Percentiles rank a stretch among this genome's conserved stretches.
Conservation (phyloP, 2,888 invertebrate species). For the Chloromyia formosa region DNA sequence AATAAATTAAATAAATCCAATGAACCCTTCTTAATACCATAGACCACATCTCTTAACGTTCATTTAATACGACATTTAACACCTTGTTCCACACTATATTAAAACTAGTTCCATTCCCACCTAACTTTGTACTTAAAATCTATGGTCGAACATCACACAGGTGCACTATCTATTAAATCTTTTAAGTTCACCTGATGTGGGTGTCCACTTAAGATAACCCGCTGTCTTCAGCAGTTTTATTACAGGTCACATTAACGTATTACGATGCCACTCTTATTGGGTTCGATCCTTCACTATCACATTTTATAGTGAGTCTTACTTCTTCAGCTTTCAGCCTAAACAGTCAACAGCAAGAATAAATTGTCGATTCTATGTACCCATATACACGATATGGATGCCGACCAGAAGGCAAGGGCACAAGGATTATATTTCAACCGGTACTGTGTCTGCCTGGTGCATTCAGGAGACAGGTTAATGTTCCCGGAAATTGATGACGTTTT, state of each 20-base stretch:
- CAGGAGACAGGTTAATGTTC: background rate
- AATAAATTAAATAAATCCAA: no score
- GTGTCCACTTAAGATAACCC: slow-evolving; percentile 3
- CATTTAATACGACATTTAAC: no score
- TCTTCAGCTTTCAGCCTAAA: background rate
- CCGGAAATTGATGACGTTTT: slow-evolving; percentile 29
- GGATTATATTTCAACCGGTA: background rate
- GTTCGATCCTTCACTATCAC: background rate
- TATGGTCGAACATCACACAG: no score
- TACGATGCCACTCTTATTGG: background rate
- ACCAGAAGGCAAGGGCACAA: slow-evolving; percentile 5
- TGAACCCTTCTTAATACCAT: no score
- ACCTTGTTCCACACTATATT: no score
- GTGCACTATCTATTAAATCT: no score
- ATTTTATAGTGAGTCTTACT: background rate
- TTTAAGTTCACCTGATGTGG: background rate
- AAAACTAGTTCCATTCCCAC: no score
- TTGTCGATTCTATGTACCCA: background rate
- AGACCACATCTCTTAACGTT: no score
- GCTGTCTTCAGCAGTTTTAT: background rate
- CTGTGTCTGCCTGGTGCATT: background rate
- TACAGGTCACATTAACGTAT: background rate
- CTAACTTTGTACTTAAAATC: no score
- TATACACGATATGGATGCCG: background rate
- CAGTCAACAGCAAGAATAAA: background rate